phyloP scores from a whole-genome alignment of 2,888 invertebrate genomes.

The Ecliptopera silaceata region DNA sequence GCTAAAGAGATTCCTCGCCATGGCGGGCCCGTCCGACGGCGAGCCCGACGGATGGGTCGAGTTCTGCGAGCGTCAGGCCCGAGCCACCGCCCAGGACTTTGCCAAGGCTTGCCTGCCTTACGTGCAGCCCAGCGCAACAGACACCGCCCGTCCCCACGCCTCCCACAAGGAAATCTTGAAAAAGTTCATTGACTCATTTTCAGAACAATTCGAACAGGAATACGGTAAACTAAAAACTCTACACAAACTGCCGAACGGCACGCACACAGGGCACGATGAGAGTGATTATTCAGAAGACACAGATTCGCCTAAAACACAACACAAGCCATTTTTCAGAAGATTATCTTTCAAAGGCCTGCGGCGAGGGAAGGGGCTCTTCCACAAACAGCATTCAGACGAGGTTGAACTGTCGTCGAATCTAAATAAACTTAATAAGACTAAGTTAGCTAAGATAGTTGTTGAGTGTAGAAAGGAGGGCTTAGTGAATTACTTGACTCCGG shows the following conservation, averaged over 20 bases:
- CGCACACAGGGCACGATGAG: conserved; percentile 78
- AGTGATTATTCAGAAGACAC: conserved; percentile 90
- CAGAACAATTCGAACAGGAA: conserved; percentile 92
- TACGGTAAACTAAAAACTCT: conserved; percentile 80
- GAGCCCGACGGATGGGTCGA: conserved; percentile 89
- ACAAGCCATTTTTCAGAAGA: conserved; percentile 92
- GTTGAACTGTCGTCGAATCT: conserved; percentile 86
- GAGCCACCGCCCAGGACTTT: conserved; percentile 93
- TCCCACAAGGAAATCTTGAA: conserved; percentile 91
- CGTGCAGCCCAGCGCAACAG: conserved; percentile 87
- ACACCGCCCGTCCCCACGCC: conserved; percentile 84
- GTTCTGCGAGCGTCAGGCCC: conserved; percentile 94
- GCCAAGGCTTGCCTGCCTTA: conserved; percentile 93
- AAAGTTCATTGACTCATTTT: conserved; percentile 92
- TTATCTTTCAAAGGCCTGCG: conserved; percentile 95
- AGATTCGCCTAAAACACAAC: conserved; percentile 90
- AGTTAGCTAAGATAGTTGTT: conserved; percentile 95
- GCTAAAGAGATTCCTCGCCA: conserved; percentile 76
- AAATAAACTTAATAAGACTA: conserved; percentile 91
- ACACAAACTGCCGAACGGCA: conserved; percentile 75
- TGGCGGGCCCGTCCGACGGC: conserved; percentile 84
- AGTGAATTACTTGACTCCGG: conserved; percentile 95
- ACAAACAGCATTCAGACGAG: conserved; percentile 95
- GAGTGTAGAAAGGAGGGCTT: conserved; percentile 97
- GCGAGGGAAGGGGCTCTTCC: conserved; percentile 91